These are phyloP conservation scores for Oconnorella tubifera DNA, from an alignment of 2,888 invertebrate species.

Conservation along the genomic window DNA sequence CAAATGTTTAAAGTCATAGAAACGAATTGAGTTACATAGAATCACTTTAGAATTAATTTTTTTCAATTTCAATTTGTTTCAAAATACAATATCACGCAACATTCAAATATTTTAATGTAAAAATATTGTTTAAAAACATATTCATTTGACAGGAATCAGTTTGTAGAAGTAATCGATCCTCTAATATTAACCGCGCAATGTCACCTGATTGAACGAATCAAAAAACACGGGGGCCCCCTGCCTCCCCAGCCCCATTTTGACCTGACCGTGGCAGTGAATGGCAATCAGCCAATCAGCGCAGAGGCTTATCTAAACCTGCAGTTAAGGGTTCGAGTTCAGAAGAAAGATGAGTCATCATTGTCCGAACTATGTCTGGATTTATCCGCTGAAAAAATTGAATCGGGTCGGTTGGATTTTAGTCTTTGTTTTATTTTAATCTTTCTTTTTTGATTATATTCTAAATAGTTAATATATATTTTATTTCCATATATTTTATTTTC, in stretches of 20 bases:
- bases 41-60: no score
- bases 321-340: slow-evolving; percentile 39
- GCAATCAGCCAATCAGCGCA: slow-evolving; percentile 41
- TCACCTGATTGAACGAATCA: slow-evolving; percentile 41
- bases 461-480: background rate
- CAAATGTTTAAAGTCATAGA: no score
- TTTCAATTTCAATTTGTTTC: no score
- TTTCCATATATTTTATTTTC: background rate
- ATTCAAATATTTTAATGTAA: no score
- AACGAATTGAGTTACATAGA: no score
- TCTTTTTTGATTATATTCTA: background rate
- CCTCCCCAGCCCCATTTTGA: slow-evolving; percentile 49
- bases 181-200: slow-evolving; percentile 52
- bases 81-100: no score
- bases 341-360: no score
- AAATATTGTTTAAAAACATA: no score
- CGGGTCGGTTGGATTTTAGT: no score
- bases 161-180: slow-evolving; percentile 41
- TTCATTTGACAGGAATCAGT: no score
- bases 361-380: no score
- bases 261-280: slow-evolving; percentile 35
- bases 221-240: slow-evolving; percentile 39
- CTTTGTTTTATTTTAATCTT: background rate
- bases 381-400: no score
- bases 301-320: slow-evolving; percentile 47